Percentiles rank a stretch among this genome's conserved stretches.
Evolutionary conservation across 2,797 vertebrate species (phyloP).

Genomic region (Myiotriccus ornatus): DNA sequence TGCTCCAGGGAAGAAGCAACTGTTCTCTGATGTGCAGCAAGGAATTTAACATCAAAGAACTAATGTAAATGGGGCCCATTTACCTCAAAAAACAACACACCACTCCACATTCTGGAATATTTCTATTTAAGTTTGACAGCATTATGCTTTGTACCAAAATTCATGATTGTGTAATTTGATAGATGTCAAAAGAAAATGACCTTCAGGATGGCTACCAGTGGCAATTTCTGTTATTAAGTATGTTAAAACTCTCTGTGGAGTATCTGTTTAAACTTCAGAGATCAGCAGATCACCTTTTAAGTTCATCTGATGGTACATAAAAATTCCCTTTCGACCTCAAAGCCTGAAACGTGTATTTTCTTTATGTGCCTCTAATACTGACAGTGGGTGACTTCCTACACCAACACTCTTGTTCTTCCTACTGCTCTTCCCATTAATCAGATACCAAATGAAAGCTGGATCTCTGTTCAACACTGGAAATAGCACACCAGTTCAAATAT

Average conservation of each 20-base stretch:
- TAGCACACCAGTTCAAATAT: not conserved
- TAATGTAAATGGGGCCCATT: slow-evolving; percentile 77
- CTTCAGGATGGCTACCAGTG: not conserved
- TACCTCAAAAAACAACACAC: slow-evolving; percentile 70
- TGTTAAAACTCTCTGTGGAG: not conserved
- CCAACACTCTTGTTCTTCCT: not conserved
- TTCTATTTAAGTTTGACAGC: slow-evolving; percentile 66
- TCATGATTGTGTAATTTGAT: slow-evolving; percentile 61
- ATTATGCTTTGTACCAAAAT: slow-evolving; percentile 62
- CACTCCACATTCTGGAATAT: slow-evolving; percentile 64
- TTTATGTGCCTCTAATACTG: not conserved
- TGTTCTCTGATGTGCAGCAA: slow-evolving; percentile 79
- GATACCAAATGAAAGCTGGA: not conserved
- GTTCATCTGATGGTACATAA: not conserved
- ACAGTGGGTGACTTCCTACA: not conserved
- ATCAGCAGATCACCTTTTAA: slow-evolving; percentile 31
- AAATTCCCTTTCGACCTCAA: slow-evolving; percentile 6
- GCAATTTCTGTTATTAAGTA: slow-evolving; percentile 29
- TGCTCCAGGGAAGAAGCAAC: slow-evolving; percentile 79
- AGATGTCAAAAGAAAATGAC: slow-evolving; percentile 66
- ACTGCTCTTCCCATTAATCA: not conserved
- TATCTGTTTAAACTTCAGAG: slow-evolving; percentile 23
- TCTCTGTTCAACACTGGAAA: not conserved
- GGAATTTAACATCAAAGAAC: slow-evolving; percentile 81
- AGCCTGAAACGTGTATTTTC: not conserved